A percentile compares a stretch with the other conserved stretches of the same genome.
phyloP scores from a whole-genome alignment of 1,140 invertebrate genomes.

The Neodiprion virginianus region DNA sequence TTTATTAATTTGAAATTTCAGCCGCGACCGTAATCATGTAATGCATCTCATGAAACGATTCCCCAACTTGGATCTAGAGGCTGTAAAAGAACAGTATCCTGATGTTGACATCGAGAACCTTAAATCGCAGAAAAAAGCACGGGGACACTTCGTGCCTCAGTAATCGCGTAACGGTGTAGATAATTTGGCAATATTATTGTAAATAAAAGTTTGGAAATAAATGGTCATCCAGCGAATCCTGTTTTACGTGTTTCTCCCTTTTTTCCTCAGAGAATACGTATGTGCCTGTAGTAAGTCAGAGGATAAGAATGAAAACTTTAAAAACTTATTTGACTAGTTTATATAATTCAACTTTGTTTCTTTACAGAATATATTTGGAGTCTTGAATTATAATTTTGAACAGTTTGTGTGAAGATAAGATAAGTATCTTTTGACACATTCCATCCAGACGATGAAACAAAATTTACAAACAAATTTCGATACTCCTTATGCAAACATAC shows the following conservation, averaged over 20 bases:
- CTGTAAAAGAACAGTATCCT: slow-evolving; percentile 77
- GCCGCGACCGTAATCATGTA: slow-evolving; percentile 64
- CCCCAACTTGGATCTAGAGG: slow-evolving; percentile 77
- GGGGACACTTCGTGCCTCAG: slow-evolving; percentile 68
- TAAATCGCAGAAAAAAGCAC: slow-evolving; percentile 61
- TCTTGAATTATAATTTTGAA: neutral
- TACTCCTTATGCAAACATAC: too few species aligned
- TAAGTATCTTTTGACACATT: too few species aligned
- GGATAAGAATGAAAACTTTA: neutral
- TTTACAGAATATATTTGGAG: neutral
- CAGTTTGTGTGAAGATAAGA: neutral
- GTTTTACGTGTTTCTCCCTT: too few species aligned
- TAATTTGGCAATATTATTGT: neutral
- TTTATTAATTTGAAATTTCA: slow-evolving; percentile 53
- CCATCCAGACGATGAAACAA: too few species aligned
- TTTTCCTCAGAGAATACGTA: too few species aligned
- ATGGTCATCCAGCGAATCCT: too few species aligned
- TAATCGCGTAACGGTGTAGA: slow-evolving; percentile 27
- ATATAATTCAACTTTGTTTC: neutral
- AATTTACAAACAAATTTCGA: too few species aligned
- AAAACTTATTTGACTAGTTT: neutral
- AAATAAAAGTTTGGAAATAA: neutral
- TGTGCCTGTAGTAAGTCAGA: too few species aligned
- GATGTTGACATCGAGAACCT: slow-evolving; percentile 76
- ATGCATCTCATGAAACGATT: slow-evolving; percentile 57